Conservation (phyloP, 2,113 vertebrate genomes). For the Lagopus muta region DNA sequence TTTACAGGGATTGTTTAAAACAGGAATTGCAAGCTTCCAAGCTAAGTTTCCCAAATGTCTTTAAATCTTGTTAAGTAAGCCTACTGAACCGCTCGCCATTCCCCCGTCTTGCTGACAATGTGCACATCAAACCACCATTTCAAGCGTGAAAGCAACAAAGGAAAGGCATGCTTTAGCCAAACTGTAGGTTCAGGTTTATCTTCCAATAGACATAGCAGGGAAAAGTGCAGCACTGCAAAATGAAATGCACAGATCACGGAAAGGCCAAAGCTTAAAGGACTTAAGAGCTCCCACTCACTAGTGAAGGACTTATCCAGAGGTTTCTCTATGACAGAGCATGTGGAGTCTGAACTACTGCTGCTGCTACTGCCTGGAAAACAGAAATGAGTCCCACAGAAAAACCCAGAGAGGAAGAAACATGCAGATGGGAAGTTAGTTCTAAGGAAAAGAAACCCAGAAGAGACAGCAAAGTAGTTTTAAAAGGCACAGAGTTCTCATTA, state of each 20-base stretch:
- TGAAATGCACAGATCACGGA: constrained; percentile 73
- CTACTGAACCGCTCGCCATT: constrained; percentile 28
- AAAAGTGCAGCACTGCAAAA: constrained; percentile 72
- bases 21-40: not conserved
- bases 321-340: constrained; percentile 86
- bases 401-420: constrained; percentile 76
- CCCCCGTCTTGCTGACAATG: not conserved
- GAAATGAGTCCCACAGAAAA: constrained; percentile 77
- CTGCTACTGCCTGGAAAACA: constrained; percentile 91
- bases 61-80: constrained; percentile 56
- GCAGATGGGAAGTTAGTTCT: constrained; percentile 72
- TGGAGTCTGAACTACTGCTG: constrained; percentile 89
- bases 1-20: not conserved
- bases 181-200: constrained; percentile 35
- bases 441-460: constrained; percentile 44
- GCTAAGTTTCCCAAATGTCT: constrained; percentile 31
- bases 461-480: constrained; percentile 28
- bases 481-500: constrained; percentile 14
- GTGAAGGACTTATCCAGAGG: constrained; percentile 88
- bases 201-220: constrained; percentile 60
- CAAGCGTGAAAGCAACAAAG: constrained; percentile 67
- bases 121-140: constrained; percentile 18
- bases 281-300: constrained; percentile 90
- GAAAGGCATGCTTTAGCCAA: constrained; percentile 74
- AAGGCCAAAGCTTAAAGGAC: constrained; percentile 80